Base-by-base conservation (phyloP, 1,140 invertebrate species). In the Drosophila yakuba region DNA sequence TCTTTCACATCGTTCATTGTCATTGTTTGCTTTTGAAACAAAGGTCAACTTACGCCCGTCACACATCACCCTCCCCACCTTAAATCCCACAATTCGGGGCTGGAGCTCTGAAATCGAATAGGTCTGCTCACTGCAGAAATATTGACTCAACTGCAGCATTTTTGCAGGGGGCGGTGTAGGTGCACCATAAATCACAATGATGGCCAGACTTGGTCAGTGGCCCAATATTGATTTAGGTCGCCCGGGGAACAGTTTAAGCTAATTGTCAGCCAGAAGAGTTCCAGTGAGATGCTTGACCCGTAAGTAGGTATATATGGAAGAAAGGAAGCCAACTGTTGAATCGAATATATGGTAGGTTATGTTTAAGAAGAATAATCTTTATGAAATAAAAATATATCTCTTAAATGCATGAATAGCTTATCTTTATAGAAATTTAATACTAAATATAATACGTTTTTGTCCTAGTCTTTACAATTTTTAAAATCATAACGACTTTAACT, bases 1-100 rank as follows among this genome's bases (percentile, higher is more conserved):
- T 71, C 67, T 71, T 71, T 71, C 67, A 71, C 67, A 71, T 67
- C 61, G 63, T 66, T 67, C 63, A 66, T 69, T 71, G 67, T 38
- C 67, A 69, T 69, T 71, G 67, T 71, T 71, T 71, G 67, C 66
- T 14, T 71, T 71, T 57, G 25, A 57, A 57, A 57, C 67, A 71
- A 71, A 71, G 67, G 67, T 71, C 67, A 71, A 69, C 51, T 58
- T 68, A 71, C 67, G 68, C 28, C 17, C 20, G 48, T 10, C 48
- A 32, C 25, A 10, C 23, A 50, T n/a, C 48, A 32, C 25, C 15
- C 23, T 50, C 61, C 4, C 35, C 32, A 20, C 44, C 43, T 62
- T 10, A 38, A 55, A 4, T 38, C 15, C 32, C 17, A 23, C 10
- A 39, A 38, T 45, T 38, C 23, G 10, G 59, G 25, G 60, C 28